Conservation (phyloP, 1,140 invertebrate genomes). For the Episyrphus balteatus region DNA sequence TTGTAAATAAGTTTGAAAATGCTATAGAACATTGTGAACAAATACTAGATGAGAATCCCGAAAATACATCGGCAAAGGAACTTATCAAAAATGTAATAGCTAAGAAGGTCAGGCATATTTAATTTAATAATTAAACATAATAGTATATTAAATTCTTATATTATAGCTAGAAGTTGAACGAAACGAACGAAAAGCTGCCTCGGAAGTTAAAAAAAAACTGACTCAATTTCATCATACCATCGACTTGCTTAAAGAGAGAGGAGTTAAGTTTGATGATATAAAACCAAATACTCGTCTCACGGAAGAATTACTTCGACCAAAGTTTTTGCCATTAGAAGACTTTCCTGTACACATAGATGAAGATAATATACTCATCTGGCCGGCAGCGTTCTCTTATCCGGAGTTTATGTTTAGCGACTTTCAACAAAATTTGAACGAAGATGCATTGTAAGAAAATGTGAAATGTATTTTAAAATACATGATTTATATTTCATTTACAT, state of each 20-base stretch:
- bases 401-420: slow-evolving; percentile 63
- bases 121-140: no score
- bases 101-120: slow-evolving; percentile 36
- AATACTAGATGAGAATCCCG: slow-evolving; percentile 46
- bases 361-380: slow-evolving; percentile 57
- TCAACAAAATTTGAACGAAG: slow-evolving; percentile 61
- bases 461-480: slow-evolving; percentile 36
- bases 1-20: slow-evolving; percentile 57
- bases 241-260: slow-evolving; percentile 40
- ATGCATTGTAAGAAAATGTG: slow-evolving; percentile 45
- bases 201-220: slow-evolving; percentile 41
- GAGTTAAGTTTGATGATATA: slow-evolving; percentile 42
- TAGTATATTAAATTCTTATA: background rate
- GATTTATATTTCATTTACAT: slow-evolving; percentile 36
- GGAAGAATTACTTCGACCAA: slow-evolving; percentile 37
- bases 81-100: slow-evolving; percentile 47
- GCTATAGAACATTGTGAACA: slow-evolving; percentile 64
- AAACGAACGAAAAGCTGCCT: slow-evolving; percentile 48
- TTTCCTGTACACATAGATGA: slow-evolving; percentile 25
- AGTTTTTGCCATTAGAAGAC: slow-evolving; percentile 31
- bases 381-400: slow-evolving; percentile 73
- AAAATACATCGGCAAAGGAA: slow-evolving; percentile 45
- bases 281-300: slow-evolving; percentile 32
- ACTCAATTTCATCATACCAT: slow-evolving; percentile 36
- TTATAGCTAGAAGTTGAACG: slow-evolving; percentile 44